phyloP scores from a whole-genome alignment of 2,888 invertebrate species.

The Vanessa cardui region DNA sequence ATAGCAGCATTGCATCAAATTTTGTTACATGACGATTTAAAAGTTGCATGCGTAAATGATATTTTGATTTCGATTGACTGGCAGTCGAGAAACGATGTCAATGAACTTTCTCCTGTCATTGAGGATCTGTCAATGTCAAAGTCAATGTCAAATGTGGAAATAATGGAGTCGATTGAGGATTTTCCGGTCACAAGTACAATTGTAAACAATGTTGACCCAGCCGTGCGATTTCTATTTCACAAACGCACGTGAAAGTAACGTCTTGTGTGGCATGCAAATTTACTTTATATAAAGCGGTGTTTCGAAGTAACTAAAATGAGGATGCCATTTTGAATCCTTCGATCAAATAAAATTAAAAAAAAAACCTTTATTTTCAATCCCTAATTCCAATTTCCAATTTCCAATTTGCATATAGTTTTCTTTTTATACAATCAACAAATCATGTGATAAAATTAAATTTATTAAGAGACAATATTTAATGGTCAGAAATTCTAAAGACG shows the following conservation, averaged over 20 bases:
- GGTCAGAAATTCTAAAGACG: too few relatives aligned
- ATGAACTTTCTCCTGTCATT: background rate
- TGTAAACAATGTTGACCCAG: constrained; percentile 40
- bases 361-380: too few relatives aligned
- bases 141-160: constrained; percentile 21
- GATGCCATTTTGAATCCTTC: background rate
- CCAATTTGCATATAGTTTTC: too few relatives aligned
- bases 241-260: constrained; percentile 44
- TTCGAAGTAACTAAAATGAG: background rate
- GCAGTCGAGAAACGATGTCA: background rate
- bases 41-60: background rate
- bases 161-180: constrained; percentile 14
- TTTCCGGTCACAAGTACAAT: constrained; percentile 35
- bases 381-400: too few relatives aligned
- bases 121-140: constrained; percentile 9
- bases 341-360: background rate
- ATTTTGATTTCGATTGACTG: background rate
- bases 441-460: too few relatives aligned
- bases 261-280: constrained; percentile 40
- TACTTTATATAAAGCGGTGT: constrained; percentile 27
- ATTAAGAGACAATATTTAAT: too few relatives aligned
- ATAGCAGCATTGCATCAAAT: too few relatives aligned
- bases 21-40: background rate
- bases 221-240: constrained; percentile 43
- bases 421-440: too few relatives aligned